Evolutionary conservation across 2,888 invertebrate species (phyloP), one percentile per base, ranked within the genome.

Genomic region (Alentia gelatinosa): DNA sequence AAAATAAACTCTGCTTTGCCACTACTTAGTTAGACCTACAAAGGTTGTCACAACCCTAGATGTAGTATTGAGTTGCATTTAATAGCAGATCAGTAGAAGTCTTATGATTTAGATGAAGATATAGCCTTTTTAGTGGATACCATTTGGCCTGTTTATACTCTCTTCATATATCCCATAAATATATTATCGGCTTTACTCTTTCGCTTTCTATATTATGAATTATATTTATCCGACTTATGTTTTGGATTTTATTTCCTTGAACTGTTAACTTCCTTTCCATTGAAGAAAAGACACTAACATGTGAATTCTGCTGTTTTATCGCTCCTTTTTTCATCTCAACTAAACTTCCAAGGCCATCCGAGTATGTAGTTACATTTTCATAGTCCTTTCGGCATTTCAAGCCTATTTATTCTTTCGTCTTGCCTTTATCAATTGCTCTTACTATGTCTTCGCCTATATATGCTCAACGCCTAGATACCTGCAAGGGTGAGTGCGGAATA

Each of bases 331-430:
- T 47, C 86, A 86, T 26, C 83, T 83, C 83, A 35, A 83, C 86
- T 86, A 86, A 83, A 26, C 86, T 33, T 42, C 86, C 86, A 86
- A 86, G 86, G 86, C 86, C 86, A 33, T 86, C 86, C 86, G 86
- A 86, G 86, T 86, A 86, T 86, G 86, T 86, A 86, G 86, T 35
- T 47, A 42, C 79, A 19, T 79, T 79, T 79, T 39, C 35, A 19
- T 68, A 35, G 35, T 79, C 15, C 37, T 37, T 39, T 79, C 30
- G 79, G 79, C 79, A 79, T 39, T 79, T 79, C 39, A 68, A 56
- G 68, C 68, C 68, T 68, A 30, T 79, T 79, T 79, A 79, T 79
- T 37, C 39, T 37, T 35, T 37, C 39, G 12, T 23, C 39, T 79
- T 79, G 37, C 79, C 19, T 79, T 37, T 79, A n/a, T n/a, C 56